A percentile compares a stretch with the other conserved stretches of the same genome.
phyloP scores from a whole-genome alignment of 2,888 invertebrate species.

The Xylota segnis region DNA sequence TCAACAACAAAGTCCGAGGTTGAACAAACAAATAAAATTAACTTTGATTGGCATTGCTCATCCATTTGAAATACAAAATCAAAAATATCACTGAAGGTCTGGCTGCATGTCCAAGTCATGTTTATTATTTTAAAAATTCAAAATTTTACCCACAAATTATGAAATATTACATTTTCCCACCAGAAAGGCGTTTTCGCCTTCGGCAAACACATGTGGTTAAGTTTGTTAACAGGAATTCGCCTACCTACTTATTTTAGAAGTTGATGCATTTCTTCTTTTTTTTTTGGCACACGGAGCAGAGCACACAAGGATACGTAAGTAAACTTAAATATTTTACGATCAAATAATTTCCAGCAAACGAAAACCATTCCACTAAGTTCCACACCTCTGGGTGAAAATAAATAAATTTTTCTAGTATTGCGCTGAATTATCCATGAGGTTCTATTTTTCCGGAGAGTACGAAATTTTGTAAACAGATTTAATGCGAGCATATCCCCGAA shows the following conservation, averaged over 20 bases:
- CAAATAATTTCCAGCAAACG: slow-evolving; percentile 35
- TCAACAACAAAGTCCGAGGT: not conserved
- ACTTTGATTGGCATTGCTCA: not conserved
- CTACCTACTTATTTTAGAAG: not conserved
- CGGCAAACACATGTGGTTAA: slow-evolving; percentile 9
- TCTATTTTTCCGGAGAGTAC: slow-evolving; percentile 19
- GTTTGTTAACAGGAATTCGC: not conserved
- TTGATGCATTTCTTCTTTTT: not conserved
- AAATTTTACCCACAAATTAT: slow-evolving; percentile 6
- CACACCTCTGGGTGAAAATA: slow-evolving; percentile 25
- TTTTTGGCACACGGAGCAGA: too few relatives aligned
- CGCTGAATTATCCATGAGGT: not conserved
- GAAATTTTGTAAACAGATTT: slow-evolving; percentile 51
- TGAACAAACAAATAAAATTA: not conserved
- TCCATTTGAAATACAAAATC: not conserved
- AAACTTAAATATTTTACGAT: slow-evolving; percentile 32
- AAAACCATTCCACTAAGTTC: slow-evolving; percentile 28
- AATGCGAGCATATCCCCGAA: slow-evolving; percentile 2
- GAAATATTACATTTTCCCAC: slow-evolving; percentile 1
- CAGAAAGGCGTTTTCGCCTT: not conserved
- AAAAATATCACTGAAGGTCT: not conserved
- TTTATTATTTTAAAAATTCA: slow-evolving; percentile 10
- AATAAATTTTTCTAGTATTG: slow-evolving; percentile 31
- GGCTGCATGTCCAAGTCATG: not conserved
- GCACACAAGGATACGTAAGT: slow-evolving; percentile 31